Evolutionary conservation across 2,888 invertebrate genomes (phyloP).

Genomic region (Allolobophora icterica): DNA sequence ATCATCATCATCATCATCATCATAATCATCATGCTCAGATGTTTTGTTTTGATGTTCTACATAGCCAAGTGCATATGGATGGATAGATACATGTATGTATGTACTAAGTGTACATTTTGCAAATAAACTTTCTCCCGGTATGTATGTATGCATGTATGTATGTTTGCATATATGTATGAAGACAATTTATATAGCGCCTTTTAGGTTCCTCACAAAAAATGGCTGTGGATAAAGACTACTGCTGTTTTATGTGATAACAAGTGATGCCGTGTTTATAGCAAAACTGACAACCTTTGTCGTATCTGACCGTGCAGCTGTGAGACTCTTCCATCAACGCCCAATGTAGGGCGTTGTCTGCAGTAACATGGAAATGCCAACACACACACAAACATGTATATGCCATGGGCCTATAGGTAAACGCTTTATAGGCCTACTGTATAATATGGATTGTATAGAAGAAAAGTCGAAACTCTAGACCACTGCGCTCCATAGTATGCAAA

Average conservation of each 20-base stretch:
- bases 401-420: too few species aligned
- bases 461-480: not conserved
- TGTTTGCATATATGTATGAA: not conserved
- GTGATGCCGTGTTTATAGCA: not conserved
- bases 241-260: not conserved
- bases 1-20: too few species aligned
- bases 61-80: not conserved
- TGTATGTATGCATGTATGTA: too few species aligned
- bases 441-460: not conserved
- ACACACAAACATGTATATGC: too few species aligned
- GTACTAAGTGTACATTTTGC: not conserved
- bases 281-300: not conserved
- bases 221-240: not conserved
- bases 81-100: too few species aligned
- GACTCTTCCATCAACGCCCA: slow-evolving; percentile 17
- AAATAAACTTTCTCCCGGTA: too few species aligned
- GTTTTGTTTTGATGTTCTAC: not conserved
- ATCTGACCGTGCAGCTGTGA: not conserved
- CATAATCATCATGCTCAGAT: too few species aligned
- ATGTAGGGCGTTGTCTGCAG: not conserved
- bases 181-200: slow-evolving; percentile 8
- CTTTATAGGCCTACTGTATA: too few species aligned
- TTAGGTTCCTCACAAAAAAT: not conserved
- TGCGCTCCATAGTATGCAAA: not conserved
- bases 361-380: not conserved